A percentile compares a stretch with the other conserved stretches of the same genome.
Evolutionary conservation across 2,113 vertebrate genomes (phyloP).

Genomic region (Zosterops hypoxanthus): DNA sequence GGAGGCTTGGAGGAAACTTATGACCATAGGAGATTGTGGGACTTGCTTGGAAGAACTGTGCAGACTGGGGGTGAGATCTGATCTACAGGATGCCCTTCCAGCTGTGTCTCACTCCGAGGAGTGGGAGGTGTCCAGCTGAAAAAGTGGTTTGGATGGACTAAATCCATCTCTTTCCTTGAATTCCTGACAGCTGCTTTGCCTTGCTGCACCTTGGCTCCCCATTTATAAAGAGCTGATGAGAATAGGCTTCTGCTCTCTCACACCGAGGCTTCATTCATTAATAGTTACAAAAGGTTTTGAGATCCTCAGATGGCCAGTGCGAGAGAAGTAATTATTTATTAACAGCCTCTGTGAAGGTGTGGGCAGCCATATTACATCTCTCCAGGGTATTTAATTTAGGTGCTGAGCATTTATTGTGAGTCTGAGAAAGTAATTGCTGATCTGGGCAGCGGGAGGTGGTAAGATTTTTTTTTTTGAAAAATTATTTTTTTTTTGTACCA

Average conservation of each 20-base stretch:
- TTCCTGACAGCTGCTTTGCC: not conserved
- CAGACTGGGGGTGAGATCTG: not conserved
- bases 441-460: not conserved
- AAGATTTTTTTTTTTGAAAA: not conserved
- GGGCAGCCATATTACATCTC: slow-evolving; percentile 46
- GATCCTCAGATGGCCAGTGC: slow-evolving; percentile 55
- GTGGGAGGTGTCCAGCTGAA: accelerated
- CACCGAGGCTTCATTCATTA: not conserved
- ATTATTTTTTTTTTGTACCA: not conserved
- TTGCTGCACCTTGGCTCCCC: not conserved
- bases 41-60: not conserved
- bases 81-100: not conserved
- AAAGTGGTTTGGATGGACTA: not conserved
- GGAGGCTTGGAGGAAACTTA: not conserved
- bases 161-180: not conserved
- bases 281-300: slow-evolving; percentile 53
- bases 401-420: slow-evolving; percentile 45
- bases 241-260: not conserved
- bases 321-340: slow-evolving; percentile 62
- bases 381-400: slow-evolving; percentile 63
- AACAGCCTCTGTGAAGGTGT: slow-evolving; percentile 46
- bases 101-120: accelerated
- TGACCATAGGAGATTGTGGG: accelerated
- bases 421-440: slow-evolving; percentile 47
- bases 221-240: slow-evolving; percentile 28